Evolutionary conservation across 2,113 vertebrate species (phyloP).

Genomic region (Dicaeum eximium): DNA sequence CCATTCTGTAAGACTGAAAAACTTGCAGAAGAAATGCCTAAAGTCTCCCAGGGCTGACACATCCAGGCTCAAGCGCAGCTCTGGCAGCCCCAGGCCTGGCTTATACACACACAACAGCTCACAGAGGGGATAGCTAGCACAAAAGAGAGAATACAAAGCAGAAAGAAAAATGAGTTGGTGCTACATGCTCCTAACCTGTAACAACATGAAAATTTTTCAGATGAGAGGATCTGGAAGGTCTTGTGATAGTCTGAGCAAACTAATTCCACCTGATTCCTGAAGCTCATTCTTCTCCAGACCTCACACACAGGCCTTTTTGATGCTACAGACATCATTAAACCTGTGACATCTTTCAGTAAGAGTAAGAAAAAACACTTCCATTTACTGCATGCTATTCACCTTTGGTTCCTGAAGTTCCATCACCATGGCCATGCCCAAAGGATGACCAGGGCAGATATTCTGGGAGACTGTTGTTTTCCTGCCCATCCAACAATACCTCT

Average conservation of each 20-base stretch:
- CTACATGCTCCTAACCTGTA: not conserved
- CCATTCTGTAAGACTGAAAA: not conserved
- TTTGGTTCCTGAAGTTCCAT: not conserved
- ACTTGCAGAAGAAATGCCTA: not conserved
- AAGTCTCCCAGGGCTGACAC: not conserved
- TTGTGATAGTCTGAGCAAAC: not conserved
- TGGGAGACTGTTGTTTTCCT: not conserved
- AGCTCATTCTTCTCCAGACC: not conserved
- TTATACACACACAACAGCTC: not conserved
- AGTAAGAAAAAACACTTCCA: not conserved
- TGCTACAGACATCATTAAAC: not conserved
- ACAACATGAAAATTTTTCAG: not conserved
- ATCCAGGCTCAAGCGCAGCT: not conserved
- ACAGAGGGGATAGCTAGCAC: not conserved
- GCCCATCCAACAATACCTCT: not conserved
- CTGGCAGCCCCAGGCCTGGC: not conserved
- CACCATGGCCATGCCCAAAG: not conserved
- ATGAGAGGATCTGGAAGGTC: not conserved
- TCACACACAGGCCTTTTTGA: not conserved
- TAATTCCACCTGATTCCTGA: not conserved
- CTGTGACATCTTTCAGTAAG: not conserved
- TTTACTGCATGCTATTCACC: not conserved
- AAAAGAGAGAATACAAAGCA: not conserved
- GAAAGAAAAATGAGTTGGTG: rapidly evolving
- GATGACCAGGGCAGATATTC: not conserved